These are phyloP conservation scores for Bucco capensis DNA, from an alignment of 2,113 vertebrate species.

Conservation along the genomic window DNA sequence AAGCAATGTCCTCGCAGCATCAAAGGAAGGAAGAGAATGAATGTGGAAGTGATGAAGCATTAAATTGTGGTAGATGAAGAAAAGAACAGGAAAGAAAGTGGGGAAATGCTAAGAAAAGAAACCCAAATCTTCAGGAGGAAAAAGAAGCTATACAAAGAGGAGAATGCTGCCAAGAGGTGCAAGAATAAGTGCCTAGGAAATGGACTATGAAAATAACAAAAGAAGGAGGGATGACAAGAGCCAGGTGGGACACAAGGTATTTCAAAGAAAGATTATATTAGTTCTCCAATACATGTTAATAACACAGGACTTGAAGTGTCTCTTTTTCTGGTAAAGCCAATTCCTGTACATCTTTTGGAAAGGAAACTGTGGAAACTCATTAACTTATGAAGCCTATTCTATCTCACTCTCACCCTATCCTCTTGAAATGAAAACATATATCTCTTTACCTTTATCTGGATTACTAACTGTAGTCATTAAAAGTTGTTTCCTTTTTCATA, in stretches of 20 bases:
- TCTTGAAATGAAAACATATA: neutral
- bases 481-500: neutral
- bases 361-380: neutral
- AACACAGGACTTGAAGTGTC: neutral
- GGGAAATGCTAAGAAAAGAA: neutral
- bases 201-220: neutral
- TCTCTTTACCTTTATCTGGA: neutral
- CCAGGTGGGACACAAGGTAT: neutral
- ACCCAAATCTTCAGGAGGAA: neutral
- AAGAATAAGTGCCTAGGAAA: neutral
- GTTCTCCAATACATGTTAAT: neutral
- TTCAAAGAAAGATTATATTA: neutral
- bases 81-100: neutral
- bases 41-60: neutral
- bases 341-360: neutral
- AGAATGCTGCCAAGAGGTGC: neutral
- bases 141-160: neutral
- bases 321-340: neutral
- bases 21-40: neutral
- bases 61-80: neutral
- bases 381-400: neutral
- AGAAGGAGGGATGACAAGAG: neutral
- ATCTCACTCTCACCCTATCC: neutral
- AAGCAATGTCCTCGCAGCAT: neutral
- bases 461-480: neutral